Conservation (phyloP, 2,888 invertebrate species). For the Lithophane socia region DNA sequence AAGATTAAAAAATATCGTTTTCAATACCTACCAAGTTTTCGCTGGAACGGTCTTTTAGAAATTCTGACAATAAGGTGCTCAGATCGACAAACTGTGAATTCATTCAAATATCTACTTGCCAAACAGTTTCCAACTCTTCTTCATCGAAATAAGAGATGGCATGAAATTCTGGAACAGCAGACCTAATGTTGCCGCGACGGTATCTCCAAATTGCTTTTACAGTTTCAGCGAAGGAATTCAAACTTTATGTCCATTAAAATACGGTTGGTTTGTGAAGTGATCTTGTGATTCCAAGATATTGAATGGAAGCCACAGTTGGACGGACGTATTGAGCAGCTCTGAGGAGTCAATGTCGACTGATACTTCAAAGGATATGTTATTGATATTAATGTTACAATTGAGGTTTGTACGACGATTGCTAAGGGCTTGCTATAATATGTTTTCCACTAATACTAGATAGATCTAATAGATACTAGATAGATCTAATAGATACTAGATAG, state of each 20-base stretch:
- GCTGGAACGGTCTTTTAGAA: conserved; percentile 62
- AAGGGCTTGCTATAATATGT: neutral
- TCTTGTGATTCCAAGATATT: conserved; percentile 31
- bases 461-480: too few relatives aligned
- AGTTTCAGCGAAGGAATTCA: conserved; percentile 37
- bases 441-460: neutral
- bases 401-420: conserved; percentile 21
- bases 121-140: conserved; percentile 33
- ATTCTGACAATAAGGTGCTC: conserved; percentile 61
- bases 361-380: conserved; percentile 59
- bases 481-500: too few relatives aligned
- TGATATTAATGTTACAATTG: conserved; percentile 50
- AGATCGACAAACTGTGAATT: conserved; percentile 10
- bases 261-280: conserved; percentile 33
- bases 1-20: conserved; percentile 65
- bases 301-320: conserved; percentile 57
- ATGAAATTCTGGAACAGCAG: conserved; percentile 4
- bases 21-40: conserved; percentile 66
- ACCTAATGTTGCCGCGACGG: conserved; percentile 30
- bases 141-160: conserved; percentile 27
- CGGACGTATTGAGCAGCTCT: conserved; percentile 54
- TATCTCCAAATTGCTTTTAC: conserved; percentile 63
- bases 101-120: conserved; percentile 5
- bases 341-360: conserved; percentile 48
- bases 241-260: conserved; percentile 42